Evolutionary conservation across 2,113 vertebrate genomes (phyloP).

Genomic region (Engystomops pustulosus): DNA sequence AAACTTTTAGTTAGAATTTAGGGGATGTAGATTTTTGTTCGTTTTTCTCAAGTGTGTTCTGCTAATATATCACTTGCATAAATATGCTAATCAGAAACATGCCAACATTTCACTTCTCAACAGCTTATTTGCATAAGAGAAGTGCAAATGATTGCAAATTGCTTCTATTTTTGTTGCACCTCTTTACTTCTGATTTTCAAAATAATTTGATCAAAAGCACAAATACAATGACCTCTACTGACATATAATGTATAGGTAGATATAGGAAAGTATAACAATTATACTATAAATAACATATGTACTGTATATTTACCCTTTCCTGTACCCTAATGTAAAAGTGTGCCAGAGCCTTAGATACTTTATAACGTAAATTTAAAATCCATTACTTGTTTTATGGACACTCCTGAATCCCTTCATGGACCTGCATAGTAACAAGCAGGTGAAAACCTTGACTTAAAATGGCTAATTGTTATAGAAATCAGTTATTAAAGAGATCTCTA

Average conservation of each 20-base stretch:
- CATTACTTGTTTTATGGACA: no score
- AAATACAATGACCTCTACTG: not conserved
- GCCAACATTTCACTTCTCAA: conserved; percentile 32
- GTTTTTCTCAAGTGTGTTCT: conserved; percentile 8
- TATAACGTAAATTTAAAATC: no score
- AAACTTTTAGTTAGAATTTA: not conserved
- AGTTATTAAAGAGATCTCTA: no score
- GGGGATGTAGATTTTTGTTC: not conserved
- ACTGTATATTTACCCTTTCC: no score
- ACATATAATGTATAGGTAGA: not conserved
- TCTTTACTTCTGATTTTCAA: conserved; percentile 19
- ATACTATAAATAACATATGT: no score
- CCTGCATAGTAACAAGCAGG: no score
- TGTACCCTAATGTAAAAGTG: no score
- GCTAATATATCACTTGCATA: conserved; percentile 38
- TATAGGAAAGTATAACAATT: no score
- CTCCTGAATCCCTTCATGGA: no score
- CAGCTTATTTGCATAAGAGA: conserved; percentile 37
- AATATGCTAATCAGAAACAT: conserved; percentile 45
- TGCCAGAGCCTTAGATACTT: not conserved
- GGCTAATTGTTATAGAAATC: no score
- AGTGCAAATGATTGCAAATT: conserved; percentile 50
- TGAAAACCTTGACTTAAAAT: no score
- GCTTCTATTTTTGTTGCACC: conserved; percentile 40
- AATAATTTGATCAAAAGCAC: not conserved